phyloP scores from a whole-genome alignment of 2,797 vertebrate species.

The Pipistrellus nathusii region DNA sequence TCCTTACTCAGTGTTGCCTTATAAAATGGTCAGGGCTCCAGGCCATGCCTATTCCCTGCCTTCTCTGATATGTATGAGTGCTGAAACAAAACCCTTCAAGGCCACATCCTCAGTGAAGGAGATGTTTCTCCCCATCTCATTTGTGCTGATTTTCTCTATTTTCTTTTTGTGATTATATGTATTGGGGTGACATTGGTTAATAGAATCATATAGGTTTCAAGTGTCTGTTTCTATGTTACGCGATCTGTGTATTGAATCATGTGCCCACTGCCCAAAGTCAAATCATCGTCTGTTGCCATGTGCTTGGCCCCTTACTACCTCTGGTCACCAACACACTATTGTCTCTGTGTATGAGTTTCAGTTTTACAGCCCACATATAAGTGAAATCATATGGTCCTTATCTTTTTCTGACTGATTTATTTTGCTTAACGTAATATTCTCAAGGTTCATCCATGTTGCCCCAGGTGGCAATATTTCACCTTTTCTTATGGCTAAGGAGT shows the following conservation, averaged over 20 bases:
- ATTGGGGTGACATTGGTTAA: background rate
- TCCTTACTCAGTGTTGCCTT: background rate
- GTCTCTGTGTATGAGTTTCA: background rate
- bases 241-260: background rate
- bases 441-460: background rate
- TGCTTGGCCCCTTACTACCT: background rate
- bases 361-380: background rate
- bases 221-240: background rate
- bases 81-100: background rate
- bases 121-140: background rate
- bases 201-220: background rate
- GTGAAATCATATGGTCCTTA: background rate
- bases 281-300: background rate
- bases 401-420: background rate
- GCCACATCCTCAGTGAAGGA: rapidly evolving
- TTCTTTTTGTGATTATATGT: background rate
- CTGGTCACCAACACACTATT: background rate
- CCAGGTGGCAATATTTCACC: background rate
- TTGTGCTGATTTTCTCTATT: background rate
- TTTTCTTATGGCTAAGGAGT: background rate
- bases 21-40: background rate
- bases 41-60: background rate
- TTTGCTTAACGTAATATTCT: background rate
- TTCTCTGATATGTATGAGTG: background rate
- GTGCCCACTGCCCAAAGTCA: background rate